Conservation (phyloP, 2,797 vertebrate genomes). For the Oophaga sylvatica region DNA sequence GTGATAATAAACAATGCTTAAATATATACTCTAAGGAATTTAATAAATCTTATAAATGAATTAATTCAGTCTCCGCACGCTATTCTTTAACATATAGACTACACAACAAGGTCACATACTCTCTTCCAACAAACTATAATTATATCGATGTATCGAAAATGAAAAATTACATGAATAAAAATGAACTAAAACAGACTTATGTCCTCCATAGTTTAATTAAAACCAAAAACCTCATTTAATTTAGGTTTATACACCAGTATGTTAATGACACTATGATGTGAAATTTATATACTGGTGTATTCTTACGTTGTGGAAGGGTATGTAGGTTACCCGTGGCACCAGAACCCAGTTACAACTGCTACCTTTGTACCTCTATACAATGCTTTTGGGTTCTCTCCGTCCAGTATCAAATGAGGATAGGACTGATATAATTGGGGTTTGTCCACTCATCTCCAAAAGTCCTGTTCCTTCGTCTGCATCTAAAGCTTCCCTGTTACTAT, state of each 20-base stretch:
- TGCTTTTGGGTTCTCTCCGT: neutral
- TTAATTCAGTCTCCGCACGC: neutral
- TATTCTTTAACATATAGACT: neutral
- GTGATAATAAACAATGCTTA: neutral
- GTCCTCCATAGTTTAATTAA: too few species aligned
- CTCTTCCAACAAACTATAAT: too few species aligned
- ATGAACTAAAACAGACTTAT: neutral
- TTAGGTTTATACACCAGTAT: neutral
- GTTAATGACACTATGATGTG: too few species aligned
- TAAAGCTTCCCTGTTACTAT: neutral
- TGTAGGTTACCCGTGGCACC: too few species aligned
- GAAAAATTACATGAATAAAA: neutral
- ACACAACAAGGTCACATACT: too few species aligned
- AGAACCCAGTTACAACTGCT: too few species aligned
- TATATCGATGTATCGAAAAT: neutral
- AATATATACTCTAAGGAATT: neutral
- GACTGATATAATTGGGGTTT: neutral
- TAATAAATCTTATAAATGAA: neutral
- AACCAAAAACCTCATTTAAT: neutral
- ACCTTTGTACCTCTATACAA: too few species aligned
- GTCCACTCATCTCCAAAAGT: too few species aligned
- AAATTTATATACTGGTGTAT: too few species aligned
- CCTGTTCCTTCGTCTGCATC: neutral
- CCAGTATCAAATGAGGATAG: neutral
- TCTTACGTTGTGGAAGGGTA: too few species aligned